Evolutionary conservation across 2,113 vertebrate genomes (phyloP).

Genomic region (Malaclemys terrapin): DNA sequence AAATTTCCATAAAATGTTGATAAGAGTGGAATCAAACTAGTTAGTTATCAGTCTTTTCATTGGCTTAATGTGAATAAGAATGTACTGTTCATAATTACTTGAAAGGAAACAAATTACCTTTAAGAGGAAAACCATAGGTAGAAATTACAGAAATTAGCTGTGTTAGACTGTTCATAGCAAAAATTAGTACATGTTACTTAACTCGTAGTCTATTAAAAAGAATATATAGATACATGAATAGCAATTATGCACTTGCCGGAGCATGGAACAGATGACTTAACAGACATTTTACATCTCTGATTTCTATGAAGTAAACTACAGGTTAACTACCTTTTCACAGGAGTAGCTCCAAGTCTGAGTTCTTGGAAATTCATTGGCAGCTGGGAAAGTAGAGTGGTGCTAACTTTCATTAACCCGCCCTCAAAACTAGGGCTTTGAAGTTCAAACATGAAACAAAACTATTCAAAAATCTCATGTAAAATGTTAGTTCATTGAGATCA

Average conservation of each 20-base stretch:
- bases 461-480: neutral
- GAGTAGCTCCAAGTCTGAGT: neutral
- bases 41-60: constrained; percentile 75
- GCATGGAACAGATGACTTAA: neutral
- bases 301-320: neutral
- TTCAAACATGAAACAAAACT: neutral
- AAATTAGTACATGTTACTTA: constrained; percentile 44
- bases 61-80: constrained; percentile 79
- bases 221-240: constrained; percentile 4
- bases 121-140: constrained; percentile 86
- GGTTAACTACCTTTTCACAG: neutral
- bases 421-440: neutral
- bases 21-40: constrained; percentile 82
- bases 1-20: constrained; percentile 80
- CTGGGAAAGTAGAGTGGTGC: neutral
- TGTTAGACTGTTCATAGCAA: constrained; percentile 72
- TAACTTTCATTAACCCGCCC: neutral
- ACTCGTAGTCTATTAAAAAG: constrained; percentile 14
- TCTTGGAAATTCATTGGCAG: neutral
- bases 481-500: neutral
- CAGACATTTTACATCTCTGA: neutral
- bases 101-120: constrained; percentile 85
- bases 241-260: neutral
- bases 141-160: constrained; percentile 84
- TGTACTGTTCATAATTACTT: constrained; percentile 84